Evolutionary conservation across 2,113 vertebrate species (phyloP).

Genomic region (Illadopsis cleaveri): DNA sequence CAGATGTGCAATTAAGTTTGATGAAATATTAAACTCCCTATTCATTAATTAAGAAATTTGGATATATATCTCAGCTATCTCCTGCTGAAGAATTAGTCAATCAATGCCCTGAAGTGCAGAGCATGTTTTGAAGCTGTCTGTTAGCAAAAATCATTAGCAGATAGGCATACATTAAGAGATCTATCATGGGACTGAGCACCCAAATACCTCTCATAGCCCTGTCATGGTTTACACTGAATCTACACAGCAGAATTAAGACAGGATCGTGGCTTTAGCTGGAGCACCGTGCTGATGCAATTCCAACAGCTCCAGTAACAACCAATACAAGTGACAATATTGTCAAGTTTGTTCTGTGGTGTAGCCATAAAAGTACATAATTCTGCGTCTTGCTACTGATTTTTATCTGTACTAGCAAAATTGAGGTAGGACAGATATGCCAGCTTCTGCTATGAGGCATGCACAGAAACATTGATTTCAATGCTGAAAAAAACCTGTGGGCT

Average conservation of each 20-base stretch:
- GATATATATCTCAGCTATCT: neutral
- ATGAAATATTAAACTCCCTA: neutral
- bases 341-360: neutral
- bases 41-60: neutral
- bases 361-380: neutral
- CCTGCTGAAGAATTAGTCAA: neutral
- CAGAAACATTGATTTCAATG: neutral
- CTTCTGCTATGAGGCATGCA: neutral
- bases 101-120: neutral
- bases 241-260: neutral
- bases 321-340: neutral
- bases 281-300: neutral
- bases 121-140: neutral
- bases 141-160: neutral
- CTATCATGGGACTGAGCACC: neutral
- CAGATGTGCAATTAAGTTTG: neutral
- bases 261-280: neutral
- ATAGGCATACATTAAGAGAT: neutral
- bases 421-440: neutral
- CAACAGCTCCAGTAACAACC: neutral
- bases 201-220: neutral
- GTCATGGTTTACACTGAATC: neutral
- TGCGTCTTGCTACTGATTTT: neutral
- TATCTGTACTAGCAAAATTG: neutral
- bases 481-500: neutral